Base-by-base conservation (phyloP, 1,140 invertebrate genomes). In the Saccostrea echinata region DNA sequence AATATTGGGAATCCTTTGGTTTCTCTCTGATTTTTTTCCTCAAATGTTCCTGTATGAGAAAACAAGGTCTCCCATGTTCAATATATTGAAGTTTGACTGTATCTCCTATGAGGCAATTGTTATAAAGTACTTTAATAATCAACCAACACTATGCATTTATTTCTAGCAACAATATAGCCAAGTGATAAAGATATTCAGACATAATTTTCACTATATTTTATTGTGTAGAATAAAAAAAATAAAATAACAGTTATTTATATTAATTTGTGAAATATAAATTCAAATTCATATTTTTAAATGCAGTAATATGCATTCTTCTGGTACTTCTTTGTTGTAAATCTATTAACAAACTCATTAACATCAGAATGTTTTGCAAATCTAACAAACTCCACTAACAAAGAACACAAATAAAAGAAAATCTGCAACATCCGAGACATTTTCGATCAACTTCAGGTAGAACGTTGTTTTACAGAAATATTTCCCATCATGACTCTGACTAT, bases 201-300 rank as follows among this genome's bases (percentile, higher is more conserved):
- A 61, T 61, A 18, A n/a, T 21, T 61, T 61, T 61, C n/a, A 76
- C 68, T 27, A 33, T 71, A 11, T 30, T 76, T 76, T 76, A 76
- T 76, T 76, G 68, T 76, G 68, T 76, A 27, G 27, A 76, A 76
- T 76, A 76, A 76, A 16, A 76, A 24, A 27, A 27, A 24, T 76
- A 13, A 16, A 76, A 13, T 30, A 76, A 76, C 68, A 76, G 33
- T 16, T 30, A 33, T 27, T 8, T 30, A 76, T 76, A 76, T 30
- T 24, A 12, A 27, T n/a, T n/a, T n/a, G n/a, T 16, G 27, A 27
- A 76, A 30, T 76, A 76, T 27, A 76, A 76, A 35, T 27, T 30
- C 68, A 76, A 76, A 76, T 30, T 27, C 12, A 76, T 76, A 24
- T 30, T 76, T 33, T 33, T 16, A 76, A 76, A 30, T 76, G 68